These are phyloP conservation scores for Cantharis flavilabris DNA, from an alignment of 2,888 invertebrate species.

Conservation along the genomic window DNA sequence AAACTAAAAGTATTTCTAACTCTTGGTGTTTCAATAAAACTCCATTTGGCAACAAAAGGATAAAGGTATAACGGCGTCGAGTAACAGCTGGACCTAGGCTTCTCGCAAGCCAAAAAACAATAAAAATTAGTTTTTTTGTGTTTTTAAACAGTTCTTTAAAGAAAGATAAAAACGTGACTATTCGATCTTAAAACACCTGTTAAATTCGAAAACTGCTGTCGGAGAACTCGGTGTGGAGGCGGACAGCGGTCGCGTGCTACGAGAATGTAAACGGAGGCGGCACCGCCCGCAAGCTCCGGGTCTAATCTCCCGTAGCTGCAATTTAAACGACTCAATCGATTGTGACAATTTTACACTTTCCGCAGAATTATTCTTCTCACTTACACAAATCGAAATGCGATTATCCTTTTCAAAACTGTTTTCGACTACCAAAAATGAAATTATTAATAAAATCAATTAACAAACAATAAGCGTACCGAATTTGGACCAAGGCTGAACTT, in stretches of 20 bases:
- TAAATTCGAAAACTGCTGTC: slow-evolving; percentile 27
- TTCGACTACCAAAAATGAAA: neutral
- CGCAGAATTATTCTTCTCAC: neutral
- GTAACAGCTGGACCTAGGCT: neutral
- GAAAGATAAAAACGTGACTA: slow-evolving; percentile 10
- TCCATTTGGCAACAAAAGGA: slow-evolving; percentile 12
- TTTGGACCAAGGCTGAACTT: neutral
- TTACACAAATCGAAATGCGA: neutral
- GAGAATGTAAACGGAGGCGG: slow-evolving; percentile 31
- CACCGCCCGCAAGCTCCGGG: slow-evolving; percentile 29
- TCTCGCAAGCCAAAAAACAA: neutral
- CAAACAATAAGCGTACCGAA: neutral
- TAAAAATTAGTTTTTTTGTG: neutral
- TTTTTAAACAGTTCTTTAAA: neutral
- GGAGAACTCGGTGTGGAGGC: slow-evolving; percentile 38
- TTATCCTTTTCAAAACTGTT: neutral
- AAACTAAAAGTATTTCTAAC: slow-evolving; percentile 20
- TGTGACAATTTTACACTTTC: slow-evolving; percentile 26
- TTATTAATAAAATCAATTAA: neutral
- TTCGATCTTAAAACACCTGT: slow-evolving; percentile 38
- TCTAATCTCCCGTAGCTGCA: slow-evolving; percentile 33
- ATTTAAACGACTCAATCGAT: slow-evolving; percentile 39
- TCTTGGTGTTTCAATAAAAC: slow-evolving; percentile 16
- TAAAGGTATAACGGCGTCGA: neutral
- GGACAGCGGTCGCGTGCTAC: slow-evolving; percentile 52